A percentile compares a stretch with the other conserved stretches of the same genome.
These are phyloP conservation scores for Taxidea taxus DNA, from an alignment of 2,113 vertebrate genomes.

Conservation along the genomic window DNA sequence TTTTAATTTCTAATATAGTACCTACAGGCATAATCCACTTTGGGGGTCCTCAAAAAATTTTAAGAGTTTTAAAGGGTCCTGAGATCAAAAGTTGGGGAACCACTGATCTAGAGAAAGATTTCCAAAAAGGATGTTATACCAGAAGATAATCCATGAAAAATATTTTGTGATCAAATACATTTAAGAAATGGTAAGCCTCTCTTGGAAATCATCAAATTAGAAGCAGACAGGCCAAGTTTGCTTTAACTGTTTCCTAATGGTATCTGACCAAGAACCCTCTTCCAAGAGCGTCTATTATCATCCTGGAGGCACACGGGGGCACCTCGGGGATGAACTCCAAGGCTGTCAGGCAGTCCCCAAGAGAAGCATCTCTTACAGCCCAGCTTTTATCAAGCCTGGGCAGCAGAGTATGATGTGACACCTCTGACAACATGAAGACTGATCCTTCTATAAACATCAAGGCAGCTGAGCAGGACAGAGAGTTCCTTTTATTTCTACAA, in stretches of 20 bases:
- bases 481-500: background rate
- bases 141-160: background rate
- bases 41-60: background rate
- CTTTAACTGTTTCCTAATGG: background rate
- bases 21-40: background rate
- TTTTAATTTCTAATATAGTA: background rate
- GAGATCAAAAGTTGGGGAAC: background rate
- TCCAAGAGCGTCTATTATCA: background rate
- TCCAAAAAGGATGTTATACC: background rate
- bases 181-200: background rate
- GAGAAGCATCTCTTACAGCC: background rate
- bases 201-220: background rate
- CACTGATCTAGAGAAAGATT: background rate
- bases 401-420: background rate
- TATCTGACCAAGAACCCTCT: background rate
- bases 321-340: fast-evolving
- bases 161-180: background rate
- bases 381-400: background rate
- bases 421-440: background rate
- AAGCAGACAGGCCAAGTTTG: background rate
- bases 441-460: background rate
- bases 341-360: background rate
- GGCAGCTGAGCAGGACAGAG: background rate
- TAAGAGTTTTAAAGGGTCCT: background rate
- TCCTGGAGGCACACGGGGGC: background rate